Evolutionary conservation across 35 echinoderm and acorn worm genomes (phyloP), one percentile per base, ranked within the genome.

Genomic region (Apostichopus japonicus): DNA sequence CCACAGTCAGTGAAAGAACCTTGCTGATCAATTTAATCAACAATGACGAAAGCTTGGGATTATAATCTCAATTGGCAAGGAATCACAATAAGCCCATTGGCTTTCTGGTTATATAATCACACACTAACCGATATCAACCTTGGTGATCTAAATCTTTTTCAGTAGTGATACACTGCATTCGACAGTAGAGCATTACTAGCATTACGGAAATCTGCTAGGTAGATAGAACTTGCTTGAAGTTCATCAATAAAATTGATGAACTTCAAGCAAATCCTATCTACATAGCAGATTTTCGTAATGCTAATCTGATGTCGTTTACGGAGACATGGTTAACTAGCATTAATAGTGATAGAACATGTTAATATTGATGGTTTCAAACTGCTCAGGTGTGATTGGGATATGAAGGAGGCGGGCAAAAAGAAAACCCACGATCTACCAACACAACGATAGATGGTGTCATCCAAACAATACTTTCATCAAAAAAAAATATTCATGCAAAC

Each of bases 371-470:
- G 63, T 13, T 86, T 83, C 33, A 92, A 83, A 86, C 25, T 92
- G 17, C 23, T 92, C 24, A 65, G 91, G 27, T 25, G 59, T n/a
- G 80, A 92, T 53, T 6, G 90, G 51, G 55, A 62, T 16, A 22
- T 8, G n/a, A 55, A 71, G 11, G 7, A 14, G 1, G 10, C 19
- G 16, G 57, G 86, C 8, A 88, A 88, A 52, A 75, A 86, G 23
- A 77, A 62, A 62, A 62, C 6, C 6, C 59, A 62, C 6, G 13
- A 6, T 62, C 6, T 62, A 62, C 59, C 59, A 91, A 71, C 11
- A n/a, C 62, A 90, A 90, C 21, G 16, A 76, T 6, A 90, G 17
- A 53, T 90, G 87, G 87, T 90, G 87, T 72, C 87, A 90, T 53
- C 86, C 86, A 25, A 88, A 72, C 24, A 90, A 90, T 90, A 24